Evolutionary conservation across 2,888 invertebrate species (phyloP).

Genomic region (Drosophila multiciliata): DNA sequence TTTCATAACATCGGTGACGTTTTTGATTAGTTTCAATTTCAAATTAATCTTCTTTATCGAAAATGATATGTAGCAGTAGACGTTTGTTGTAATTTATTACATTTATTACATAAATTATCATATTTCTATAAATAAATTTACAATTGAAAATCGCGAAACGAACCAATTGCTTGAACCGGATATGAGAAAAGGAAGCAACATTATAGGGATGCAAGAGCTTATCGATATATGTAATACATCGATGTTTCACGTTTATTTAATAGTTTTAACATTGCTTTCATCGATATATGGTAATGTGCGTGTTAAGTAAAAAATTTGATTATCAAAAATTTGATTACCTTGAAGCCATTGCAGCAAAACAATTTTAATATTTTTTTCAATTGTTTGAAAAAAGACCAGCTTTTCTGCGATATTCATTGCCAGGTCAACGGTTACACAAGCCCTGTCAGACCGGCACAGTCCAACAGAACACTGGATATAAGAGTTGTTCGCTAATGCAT

Average conservation of each 20-base stretch:
- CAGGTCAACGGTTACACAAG: neutral
- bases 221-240: conserved; percentile 27
- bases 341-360: too few relatives aligned
- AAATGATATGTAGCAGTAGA: conserved; percentile 21
- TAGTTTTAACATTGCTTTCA: neutral
- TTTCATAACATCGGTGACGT: conserved; percentile 53
- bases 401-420: neutral
- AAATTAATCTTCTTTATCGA: conserved; percentile 1
- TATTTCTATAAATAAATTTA: conserved; percentile 52
- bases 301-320: neutral
- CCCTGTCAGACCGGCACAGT: neutral
- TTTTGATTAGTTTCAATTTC: conserved; percentile 18
- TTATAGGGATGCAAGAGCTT: conserved; percentile 21
- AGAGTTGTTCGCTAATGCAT: neutral
- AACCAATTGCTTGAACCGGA: conserved; percentile 83
- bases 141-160: conserved; percentile 70
- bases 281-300: neutral
- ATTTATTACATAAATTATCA: conserved; percentile 44
- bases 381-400: neutral
- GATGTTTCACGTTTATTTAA: conserved; percentile 17
- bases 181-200: conserved; percentile 80
- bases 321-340: neutral
- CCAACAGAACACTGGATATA: neutral
- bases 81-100: conserved; percentile 53
- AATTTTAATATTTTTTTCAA: neutral